These are phyloP conservation scores for Drosophila recens DNA, from an alignment of 2,888 invertebrate genomes.

Conservation along the genomic window DNA sequence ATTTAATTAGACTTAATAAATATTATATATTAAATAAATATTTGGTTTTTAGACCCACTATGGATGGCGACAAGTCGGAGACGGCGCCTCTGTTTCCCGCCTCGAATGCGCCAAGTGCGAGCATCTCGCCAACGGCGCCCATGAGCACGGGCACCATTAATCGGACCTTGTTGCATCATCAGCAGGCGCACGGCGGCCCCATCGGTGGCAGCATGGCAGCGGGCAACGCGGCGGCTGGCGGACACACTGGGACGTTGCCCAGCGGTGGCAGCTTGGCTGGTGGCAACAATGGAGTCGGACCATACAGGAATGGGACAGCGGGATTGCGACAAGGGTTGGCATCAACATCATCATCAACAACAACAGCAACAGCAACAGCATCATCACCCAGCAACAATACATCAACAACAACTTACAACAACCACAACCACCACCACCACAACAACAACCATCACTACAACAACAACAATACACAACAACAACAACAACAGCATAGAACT, in stretches of 20 bases:
- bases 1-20: too few relatives aligned
- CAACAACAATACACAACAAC: conserved; percentile 75
- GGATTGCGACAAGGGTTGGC: conserved; percentile 85
- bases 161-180: conserved; percentile 85
- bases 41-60: conserved; percentile 69
- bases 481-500: conserved; percentile 81
- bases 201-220: conserved; percentile 47
- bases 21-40: too few relatives aligned
- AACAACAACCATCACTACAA: conserved; percentile 70
- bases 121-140: conserved; percentile 84
- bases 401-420: conserved; percentile 59
- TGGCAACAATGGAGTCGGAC: conserved; percentile 72
- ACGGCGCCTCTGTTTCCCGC: conserved; percentile 85
- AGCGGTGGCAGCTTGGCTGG: conserved; percentile 70
- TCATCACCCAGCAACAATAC: conserved; percentile 75
- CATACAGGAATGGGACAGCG: conserved; percentile 83
- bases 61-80: conserved; percentile 85
- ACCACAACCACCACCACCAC: conserved; percentile 68
- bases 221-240: conserved; percentile 46
- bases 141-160: conserved; percentile 84
- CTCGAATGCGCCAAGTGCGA: conserved; percentile 83
- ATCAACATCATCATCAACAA: conserved; percentile 69
- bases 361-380: conserved; percentile 14
- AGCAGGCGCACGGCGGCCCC: conserved; percentile 79
- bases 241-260: conserved; percentile 66